Percentiles rank a stretch among this genome's conserved stretches.
phyloP scores from a whole-genome alignment of 2,888 invertebrate species.

The Torymus texanus region DNA sequence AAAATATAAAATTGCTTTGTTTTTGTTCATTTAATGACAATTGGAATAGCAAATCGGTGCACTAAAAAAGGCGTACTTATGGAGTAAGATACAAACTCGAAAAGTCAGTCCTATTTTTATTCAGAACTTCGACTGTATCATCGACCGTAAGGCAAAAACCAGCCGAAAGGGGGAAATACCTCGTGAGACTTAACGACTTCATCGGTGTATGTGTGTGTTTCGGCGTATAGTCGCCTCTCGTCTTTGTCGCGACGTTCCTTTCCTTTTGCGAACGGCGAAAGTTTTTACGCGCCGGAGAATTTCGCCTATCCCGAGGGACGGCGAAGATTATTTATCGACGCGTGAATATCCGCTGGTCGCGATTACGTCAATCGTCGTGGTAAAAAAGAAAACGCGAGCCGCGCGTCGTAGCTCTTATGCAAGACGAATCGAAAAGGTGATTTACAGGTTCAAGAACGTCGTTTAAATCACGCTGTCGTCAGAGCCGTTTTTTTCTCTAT shows the following conservation, averaged over 20 bases:
- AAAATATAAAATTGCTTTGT: too few species aligned
- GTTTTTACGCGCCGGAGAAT: conserved; percentile 39
- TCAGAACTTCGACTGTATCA: neutral
- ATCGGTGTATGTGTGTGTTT: conserved; percentile 25
- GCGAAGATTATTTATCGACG: conserved; percentile 46
- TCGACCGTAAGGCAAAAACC: neutral
- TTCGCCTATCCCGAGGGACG: conserved; percentile 29
- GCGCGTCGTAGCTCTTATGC: conserved; percentile 30
- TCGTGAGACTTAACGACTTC: conserved; percentile 40
- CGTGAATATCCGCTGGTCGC: conserved; percentile 44
- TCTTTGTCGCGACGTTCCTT: conserved; percentile 2
- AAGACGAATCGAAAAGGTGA: conserved; percentile 31
- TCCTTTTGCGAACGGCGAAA: conserved; percentile 11
- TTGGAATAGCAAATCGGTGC: too few species aligned
- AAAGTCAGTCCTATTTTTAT: too few species aligned
- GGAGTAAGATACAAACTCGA: too few species aligned
- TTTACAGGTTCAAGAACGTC: conserved; percentile 52
- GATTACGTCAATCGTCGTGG: conserved; percentile 47
- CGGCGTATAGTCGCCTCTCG: neutral
- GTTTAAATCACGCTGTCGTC: conserved; percentile 24
- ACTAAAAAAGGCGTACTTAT: too few species aligned
- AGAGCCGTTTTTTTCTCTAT: conserved; percentile 13
- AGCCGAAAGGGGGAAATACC: neutral
- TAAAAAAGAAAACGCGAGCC: conserved; percentile 17
- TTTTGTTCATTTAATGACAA: too few species aligned